Evolutionary conservation across 2,797 vertebrate genomes (phyloP), one percentile per base, ranked within the genome.

Genomic region (Oophaga sylvatica): DNA sequence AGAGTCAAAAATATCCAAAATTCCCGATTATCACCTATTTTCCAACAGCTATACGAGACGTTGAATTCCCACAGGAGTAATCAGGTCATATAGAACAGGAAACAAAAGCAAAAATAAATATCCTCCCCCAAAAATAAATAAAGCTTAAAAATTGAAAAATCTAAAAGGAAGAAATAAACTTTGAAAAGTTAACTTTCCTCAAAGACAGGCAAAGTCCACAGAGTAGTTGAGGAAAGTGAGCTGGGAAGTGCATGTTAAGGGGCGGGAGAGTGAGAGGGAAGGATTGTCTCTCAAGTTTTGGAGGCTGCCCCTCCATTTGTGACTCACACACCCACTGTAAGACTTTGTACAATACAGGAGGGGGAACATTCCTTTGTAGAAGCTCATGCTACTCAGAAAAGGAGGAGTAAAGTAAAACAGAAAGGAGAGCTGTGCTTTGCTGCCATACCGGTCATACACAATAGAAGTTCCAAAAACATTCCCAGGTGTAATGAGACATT

Each of bases 281-380:
- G 84, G 84, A 79, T 59, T 86, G 75, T 78, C 41, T 78, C 26
- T 11, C 48, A 41, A 17, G 48, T 35, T 41, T 16, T 60, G 65
- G 13, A 75, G 68, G 60, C 83, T 80, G 82, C 68, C 82, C n/a
- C 59, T 80, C 67, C 57, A 59, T 84, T 67, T 75, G 87, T 85
- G 87, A 88, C 65, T 88, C 87, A 84, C 87, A 88, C 81, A 60
- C 86, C 80, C 86, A 56, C 67, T 80, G 29, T 35, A 48, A 83
- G 73, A 85, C 53, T 84, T 62, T 75, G 65, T 84, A 88, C 81
- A 88, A 88, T 79, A 75, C 82, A 56, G 48, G 77, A 76, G 87
- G 86, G 68, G 87, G 45, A 62, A 83, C 81, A 88, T 88, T 88
- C 87, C 83, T 80, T 48, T 56, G 65, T 53, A 70, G 70, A 26